A percentile compares a stretch with the other conserved stretches of the same genome.
Evolutionary conservation across 2,888 invertebrate genomes (phyloP).

Genomic region (Seladonia tumulorum): DNA sequence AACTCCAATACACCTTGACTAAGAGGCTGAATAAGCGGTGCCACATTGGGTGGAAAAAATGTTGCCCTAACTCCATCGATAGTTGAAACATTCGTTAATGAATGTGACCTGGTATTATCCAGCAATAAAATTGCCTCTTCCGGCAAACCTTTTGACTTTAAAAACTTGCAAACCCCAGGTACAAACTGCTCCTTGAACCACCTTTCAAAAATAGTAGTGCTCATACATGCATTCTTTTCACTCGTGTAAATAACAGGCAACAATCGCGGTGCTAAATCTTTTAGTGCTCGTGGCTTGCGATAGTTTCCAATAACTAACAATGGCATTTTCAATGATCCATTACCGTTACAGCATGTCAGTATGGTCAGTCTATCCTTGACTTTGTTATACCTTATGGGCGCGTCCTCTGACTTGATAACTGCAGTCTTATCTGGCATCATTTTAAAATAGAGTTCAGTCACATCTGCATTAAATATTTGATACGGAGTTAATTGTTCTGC

Average conservation of each 20-base stretch:
- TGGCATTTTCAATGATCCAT: slow-evolving; percentile 5
- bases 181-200: slow-evolving; percentile 1
- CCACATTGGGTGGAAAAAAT: background rate
- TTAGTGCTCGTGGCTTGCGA: background rate
- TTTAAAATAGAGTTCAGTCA: slow-evolving; percentile 13
- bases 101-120: background rate
- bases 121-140: background rate
- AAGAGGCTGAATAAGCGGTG: background rate
- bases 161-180: background rate
- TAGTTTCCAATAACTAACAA: slow-evolving; percentile 3
- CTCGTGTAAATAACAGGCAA: background rate
- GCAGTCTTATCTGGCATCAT: slow-evolving; percentile 17
- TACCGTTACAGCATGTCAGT: slow-evolving; percentile 8
- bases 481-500: background rate
- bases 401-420: background rate
- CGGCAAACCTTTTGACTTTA: background rate
- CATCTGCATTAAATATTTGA: background rate
- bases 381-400: background rate
- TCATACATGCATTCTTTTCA: background rate
- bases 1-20: background rate
- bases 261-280: background rate
- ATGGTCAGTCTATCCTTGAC: background rate
- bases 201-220: background rate
- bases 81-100: background rate
- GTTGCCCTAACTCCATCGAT: background rate